phyloP scores from a whole-genome alignment of 2,888 invertebrate species.

The Clanis bilineata region DNA sequence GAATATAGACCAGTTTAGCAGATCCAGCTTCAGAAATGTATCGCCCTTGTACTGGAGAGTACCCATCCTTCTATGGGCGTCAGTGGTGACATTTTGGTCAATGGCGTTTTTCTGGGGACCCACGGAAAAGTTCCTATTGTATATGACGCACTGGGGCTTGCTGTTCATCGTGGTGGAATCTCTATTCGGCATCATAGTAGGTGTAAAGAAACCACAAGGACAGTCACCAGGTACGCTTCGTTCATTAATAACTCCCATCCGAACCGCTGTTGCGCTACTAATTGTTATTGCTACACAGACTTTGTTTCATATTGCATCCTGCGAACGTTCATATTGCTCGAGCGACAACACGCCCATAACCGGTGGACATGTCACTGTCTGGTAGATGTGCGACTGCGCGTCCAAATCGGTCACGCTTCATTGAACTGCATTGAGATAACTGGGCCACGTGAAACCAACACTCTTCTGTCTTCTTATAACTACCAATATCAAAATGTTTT shows the following conservation, averaged over 20 bases:
- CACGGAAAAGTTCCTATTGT: slow-evolving; percentile 71
- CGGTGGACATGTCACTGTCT: background rate
- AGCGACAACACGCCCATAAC: slow-evolving; percentile 4
- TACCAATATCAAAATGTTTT: too few species aligned
- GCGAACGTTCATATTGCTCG: slow-evolving; percentile 18
- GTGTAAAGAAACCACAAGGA: slow-evolving; percentile 36
- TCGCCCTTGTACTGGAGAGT: slow-evolving; percentile 69
- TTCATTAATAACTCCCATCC: slow-evolving; percentile 29
- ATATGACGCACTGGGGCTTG: slow-evolving; percentile 82
- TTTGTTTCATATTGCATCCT: slow-evolving; percentile 41
- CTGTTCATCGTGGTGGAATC: slow-evolving; percentile 63
- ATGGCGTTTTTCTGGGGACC: slow-evolving; percentile 66
- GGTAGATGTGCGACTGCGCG: too few species aligned
- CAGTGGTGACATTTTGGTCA: slow-evolving; percentile 53
- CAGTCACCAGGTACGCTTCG: slow-evolving; percentile 15
- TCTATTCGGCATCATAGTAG: slow-evolving; percentile 61
- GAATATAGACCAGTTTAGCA: slow-evolving; percentile 52
- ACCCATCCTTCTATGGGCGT: slow-evolving; percentile 65
- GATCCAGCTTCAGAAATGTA: slow-evolving; percentile 49
- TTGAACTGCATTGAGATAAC: background rate
- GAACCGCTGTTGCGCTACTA: slow-evolving; percentile 35
- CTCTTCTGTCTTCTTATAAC: background rate
- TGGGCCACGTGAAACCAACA: background rate
- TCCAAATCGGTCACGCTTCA: background rate
- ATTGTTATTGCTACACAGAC: slow-evolving; percentile 37